These are phyloP conservation scores for Galerucella pusilla DNA, from an alignment of 2,888 invertebrate species.

Conservation along the genomic window DNA sequence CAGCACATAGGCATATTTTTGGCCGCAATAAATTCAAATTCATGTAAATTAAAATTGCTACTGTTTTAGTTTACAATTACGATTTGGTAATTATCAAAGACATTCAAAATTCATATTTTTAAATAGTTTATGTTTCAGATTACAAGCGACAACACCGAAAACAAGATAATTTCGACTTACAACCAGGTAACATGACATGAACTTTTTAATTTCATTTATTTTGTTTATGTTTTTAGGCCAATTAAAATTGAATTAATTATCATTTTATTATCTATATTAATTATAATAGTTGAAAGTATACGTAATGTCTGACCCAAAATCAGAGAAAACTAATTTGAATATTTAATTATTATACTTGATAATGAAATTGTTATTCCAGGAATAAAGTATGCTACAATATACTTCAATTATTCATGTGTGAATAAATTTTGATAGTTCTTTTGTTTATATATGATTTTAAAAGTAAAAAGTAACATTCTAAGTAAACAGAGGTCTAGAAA, in stretches of 20 bases:
- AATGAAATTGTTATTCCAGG: background rate
- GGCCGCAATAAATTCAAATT: background rate
- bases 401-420: background rate
- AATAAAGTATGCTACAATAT: background rate
- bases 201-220: background rate
- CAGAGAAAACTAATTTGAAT: background rate
- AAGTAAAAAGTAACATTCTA: too few species aligned
- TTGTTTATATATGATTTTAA: too few species aligned
- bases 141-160: background rate
- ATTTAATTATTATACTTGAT: background rate
- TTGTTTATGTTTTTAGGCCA: background rate
- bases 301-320: background rate
- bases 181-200: background rate
- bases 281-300: background rate
- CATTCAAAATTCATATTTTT: background rate
- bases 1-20: background rate
- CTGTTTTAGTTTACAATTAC: background rate
- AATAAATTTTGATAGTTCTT: too few species aligned
- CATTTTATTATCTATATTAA: background rate
- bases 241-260: background rate
- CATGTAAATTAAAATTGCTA: background rate
- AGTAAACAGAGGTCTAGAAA: too few species aligned
- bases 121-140: background rate
- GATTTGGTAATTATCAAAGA: slow-evolving; percentile 1
- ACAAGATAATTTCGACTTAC: background rate